Percentiles rank a stretch among this genome's conserved stretches.
Conservation (phyloP, 2,888 invertebrate species). For the Nephrocerus scutellatus region DNA sequence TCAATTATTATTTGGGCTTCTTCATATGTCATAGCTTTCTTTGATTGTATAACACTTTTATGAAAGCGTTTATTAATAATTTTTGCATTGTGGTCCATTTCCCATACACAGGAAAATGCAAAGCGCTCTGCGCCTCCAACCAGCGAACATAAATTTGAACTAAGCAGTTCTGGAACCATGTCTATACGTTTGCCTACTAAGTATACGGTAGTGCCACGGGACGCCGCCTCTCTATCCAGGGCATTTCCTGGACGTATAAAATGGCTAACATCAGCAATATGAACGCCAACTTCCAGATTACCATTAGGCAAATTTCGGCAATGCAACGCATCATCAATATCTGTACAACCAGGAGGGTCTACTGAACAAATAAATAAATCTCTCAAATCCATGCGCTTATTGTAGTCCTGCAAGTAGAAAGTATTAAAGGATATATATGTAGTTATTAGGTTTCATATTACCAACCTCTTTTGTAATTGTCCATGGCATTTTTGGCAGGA, state of each 20-base stretch:
- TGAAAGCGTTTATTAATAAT: slow-evolving; percentile 74
- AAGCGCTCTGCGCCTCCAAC: slow-evolving; percentile 84
- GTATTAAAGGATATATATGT: background rate
- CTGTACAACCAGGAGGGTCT: slow-evolving; percentile 97
- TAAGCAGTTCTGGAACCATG: slow-evolving; percentile 84
- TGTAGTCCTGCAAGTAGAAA: slow-evolving; percentile 56
- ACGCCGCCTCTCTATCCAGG: slow-evolving; percentile 84
- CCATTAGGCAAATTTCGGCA: slow-evolving; percentile 68
- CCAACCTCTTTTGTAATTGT: slow-evolving; percentile 71
- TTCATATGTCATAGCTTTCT: slow-evolving; percentile 93
- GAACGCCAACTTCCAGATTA: slow-evolving; percentile 84
- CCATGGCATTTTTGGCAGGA: slow-evolving; percentile 87
- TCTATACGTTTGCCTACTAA: slow-evolving; percentile 87
- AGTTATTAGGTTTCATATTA: slow-evolving; percentile 8
- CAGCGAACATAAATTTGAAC: slow-evolving; percentile 92
- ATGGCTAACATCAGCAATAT: slow-evolving; percentile 97
- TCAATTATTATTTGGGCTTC: slow-evolving; percentile 94
- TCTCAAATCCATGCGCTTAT: slow-evolving; percentile 75
- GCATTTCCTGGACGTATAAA: slow-evolving; percentile 91
- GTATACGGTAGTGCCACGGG: slow-evolving; percentile 94
- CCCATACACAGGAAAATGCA: slow-evolving; percentile 96
- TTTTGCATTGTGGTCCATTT: slow-evolving; percentile 76
- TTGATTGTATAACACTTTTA: slow-evolving; percentile 88
- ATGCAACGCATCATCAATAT: slow-evolving; percentile 97
- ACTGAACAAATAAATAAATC: slow-evolving; percentile 86